Evolutionary conservation across 2,888 invertebrate genomes (phyloP).

Genomic region (Ganaspis brasiliensis): DNA sequence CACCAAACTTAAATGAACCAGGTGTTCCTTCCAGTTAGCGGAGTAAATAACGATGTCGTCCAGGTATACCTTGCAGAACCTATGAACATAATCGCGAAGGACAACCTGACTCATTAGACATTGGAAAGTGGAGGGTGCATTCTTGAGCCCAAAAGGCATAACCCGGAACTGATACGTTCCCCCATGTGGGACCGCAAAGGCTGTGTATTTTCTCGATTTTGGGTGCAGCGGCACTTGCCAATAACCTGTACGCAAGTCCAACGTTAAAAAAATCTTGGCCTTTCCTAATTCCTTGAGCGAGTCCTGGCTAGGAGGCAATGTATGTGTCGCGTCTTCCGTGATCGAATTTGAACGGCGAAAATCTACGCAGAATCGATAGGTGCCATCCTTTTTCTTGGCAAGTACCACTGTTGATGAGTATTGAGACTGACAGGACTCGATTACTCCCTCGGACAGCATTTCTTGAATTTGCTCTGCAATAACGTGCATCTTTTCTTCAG

Average conservation of each 20-base stretch:
- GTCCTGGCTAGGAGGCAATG: constrained; percentile 37
- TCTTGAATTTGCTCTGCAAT: constrained; percentile 55
- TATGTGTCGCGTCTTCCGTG: constrained; percentile 28
- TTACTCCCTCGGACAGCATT: constrained; percentile 58
- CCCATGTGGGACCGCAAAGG: constrained; percentile 66
- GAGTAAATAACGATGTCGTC: constrained; percentile 67
- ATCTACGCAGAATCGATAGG: constrained; percentile 58
- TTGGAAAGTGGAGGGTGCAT: constrained; percentile 68
- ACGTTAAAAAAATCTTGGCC: constrained; percentile 65
- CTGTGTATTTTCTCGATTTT: constrained; percentile 60
- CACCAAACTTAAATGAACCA: constrained; percentile 54
- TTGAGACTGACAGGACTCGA: constrained; percentile 53
- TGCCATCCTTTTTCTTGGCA: constrained; percentile 54
- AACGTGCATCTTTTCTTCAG: constrained; percentile 42
- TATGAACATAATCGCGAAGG: constrained; percentile 55
- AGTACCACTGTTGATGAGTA: constrained; percentile 61
- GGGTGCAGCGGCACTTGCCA: constrained; percentile 58
- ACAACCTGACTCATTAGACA: constrained; percentile 66
- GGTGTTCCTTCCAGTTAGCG: constrained; percentile 53
- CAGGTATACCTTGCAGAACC: constrained; percentile 64
- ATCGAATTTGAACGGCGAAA: constrained; percentile 49
- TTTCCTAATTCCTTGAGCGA: constrained; percentile 48
- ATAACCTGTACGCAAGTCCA: constrained; percentile 61
- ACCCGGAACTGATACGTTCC: constrained; percentile 67
- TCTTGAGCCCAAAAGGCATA: constrained; percentile 68